phyloP scores from a whole-genome alignment of 2,888 invertebrate species.

The Patella caerulea region DNA sequence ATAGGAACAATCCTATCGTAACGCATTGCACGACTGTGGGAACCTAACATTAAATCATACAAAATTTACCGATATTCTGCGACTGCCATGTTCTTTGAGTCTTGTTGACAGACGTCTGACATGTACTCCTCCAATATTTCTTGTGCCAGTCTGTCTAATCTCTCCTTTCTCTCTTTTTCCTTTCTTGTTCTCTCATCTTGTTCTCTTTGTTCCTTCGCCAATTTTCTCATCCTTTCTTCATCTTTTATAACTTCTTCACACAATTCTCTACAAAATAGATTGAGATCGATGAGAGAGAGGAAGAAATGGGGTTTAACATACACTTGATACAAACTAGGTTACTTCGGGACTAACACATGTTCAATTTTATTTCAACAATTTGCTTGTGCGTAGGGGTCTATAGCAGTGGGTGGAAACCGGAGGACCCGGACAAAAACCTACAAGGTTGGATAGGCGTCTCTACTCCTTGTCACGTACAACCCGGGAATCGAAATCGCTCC shows the following conservation, averaged over 20 bases:
- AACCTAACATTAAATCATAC: too few relatives aligned
- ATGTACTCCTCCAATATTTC: conserved; percentile 38
- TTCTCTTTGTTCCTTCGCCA: conserved; percentile 1
- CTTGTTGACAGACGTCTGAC: conserved; percentile 42
- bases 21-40: too few relatives aligned
- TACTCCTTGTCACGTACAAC: neutral
- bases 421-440: too few relatives aligned
- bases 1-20: too few relatives aligned
- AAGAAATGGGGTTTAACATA: too few relatives aligned
- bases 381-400: too few relatives aligned
- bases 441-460: too few relatives aligned
- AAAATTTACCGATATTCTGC: conserved; percentile 44
- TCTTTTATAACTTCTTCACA: conserved; percentile 12
- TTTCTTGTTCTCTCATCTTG: conserved; percentile 18
- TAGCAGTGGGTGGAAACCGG: too few relatives aligned
- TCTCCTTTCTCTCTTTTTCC: conserved; percentile 18
- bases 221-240: neutral
- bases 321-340: too few relatives aligned
- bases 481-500: too few relatives aligned
- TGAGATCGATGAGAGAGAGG: neutral
- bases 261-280: neutral
- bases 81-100: conserved; percentile 38
- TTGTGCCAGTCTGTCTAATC: conserved; percentile 36
- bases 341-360: too few relatives aligned
- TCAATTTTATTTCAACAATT: too few relatives aligned